Conservation (phyloP, 35 echinoderm and acorn worm genomes). For the Lytechinus pictus region DNA sequence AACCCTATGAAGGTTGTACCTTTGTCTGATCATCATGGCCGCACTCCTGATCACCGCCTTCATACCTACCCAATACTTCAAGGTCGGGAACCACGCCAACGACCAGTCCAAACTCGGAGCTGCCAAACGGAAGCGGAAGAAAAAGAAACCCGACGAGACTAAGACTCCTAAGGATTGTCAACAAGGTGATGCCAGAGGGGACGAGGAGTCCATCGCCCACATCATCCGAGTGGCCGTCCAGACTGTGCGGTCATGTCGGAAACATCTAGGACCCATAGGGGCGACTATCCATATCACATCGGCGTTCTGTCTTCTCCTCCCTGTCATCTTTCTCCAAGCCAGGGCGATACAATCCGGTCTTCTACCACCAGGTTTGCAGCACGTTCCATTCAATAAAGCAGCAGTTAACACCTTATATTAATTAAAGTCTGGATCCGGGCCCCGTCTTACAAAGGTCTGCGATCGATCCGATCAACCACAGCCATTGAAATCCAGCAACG, state of each 20-base stretch:
- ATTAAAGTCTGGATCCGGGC: too few species aligned
- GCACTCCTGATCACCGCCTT: slow-evolving; percentile 81
- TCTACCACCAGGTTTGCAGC: slow-evolving; percentile 68
- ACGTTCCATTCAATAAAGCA: background rate
- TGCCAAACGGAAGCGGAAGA: slow-evolving; percentile 57
- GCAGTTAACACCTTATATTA: too few species aligned
- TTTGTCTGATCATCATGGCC: slow-evolving; percentile 71
- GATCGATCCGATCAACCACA: too few species aligned
- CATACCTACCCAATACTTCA: slow-evolving; percentile 95
- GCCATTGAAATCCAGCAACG: too few species aligned
- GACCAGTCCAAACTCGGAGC: slow-evolving; percentile 89
- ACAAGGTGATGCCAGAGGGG: background rate
- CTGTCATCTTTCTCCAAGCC: slow-evolving; percentile 93
- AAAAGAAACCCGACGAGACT: slow-evolving; percentile 4
- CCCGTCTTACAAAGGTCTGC: too few species aligned
- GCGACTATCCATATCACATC: slow-evolving; percentile 87
- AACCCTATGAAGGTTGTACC: slow-evolving; percentile 55
- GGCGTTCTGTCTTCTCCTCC: slow-evolving; percentile 95
- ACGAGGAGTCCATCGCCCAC: background rate
- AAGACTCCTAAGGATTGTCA: slow-evolving; percentile 31
- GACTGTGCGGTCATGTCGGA: slow-evolving; percentile 27
- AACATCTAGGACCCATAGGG: slow-evolving; percentile 89
- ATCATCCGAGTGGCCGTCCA: background rate
- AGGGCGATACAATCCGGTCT: slow-evolving; percentile 84
- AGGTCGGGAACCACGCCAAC: slow-evolving; percentile 89